A percentile compares a stretch with the other conserved stretches of the same genome.
Evolutionary conservation across 2,797 vertebrate genomes (phyloP).

Genomic region (Manis pentadactyla): DNA sequence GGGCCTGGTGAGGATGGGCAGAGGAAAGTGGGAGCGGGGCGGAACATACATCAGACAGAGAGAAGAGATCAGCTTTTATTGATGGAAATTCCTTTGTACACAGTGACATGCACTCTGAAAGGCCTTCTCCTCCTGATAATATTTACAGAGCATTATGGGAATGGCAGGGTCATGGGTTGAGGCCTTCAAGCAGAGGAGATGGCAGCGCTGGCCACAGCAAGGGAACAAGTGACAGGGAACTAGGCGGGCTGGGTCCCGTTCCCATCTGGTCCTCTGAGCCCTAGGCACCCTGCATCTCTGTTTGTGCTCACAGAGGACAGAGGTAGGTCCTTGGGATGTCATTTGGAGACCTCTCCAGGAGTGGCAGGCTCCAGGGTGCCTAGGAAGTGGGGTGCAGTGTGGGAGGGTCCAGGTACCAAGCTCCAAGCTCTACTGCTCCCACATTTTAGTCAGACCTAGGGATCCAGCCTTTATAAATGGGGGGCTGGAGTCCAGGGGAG

Average conservation of each 20-base stretch:
- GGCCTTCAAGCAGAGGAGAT: slow-evolving; percentile 80
- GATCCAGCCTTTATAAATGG: slow-evolving; percentile 70
- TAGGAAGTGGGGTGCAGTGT: slow-evolving; percentile 63
- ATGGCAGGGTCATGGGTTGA: slow-evolving; percentile 52
- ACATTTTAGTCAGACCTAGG: slow-evolving; percentile 68
- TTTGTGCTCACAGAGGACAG: slow-evolving; percentile 81
- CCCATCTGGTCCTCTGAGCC: slow-evolving; percentile 76
- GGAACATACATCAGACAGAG: slow-evolving; percentile 83
- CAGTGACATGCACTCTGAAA: slow-evolving; percentile 73
- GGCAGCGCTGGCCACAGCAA: slow-evolving; percentile 72
- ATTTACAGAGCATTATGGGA: slow-evolving; percentile 76
- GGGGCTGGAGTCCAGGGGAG: slow-evolving; percentile 68
- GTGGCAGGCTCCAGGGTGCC: slow-evolving; percentile 78
- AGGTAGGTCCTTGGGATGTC: slow-evolving; percentile 81
- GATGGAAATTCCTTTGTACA: slow-evolving; percentile 82
- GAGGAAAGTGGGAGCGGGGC: slow-evolving; percentile 50
- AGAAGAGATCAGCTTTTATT: slow-evolving; percentile 84
- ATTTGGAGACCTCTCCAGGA: slow-evolving; percentile 79
- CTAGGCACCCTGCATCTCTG: slow-evolving; percentile 81
- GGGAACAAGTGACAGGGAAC: slow-evolving; percentile 40
- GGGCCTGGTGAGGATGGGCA: slow-evolving; percentile 50
- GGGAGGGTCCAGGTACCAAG: slow-evolving; percentile 68
- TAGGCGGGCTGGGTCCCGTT: slow-evolving; percentile 60
- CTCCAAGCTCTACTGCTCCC: slow-evolving; percentile 75
- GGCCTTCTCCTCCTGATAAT: slow-evolving; percentile 69